phyloP scores from a whole-genome alignment of 1,140 invertebrate species.

The Globodera ellingtonae region DNA sequence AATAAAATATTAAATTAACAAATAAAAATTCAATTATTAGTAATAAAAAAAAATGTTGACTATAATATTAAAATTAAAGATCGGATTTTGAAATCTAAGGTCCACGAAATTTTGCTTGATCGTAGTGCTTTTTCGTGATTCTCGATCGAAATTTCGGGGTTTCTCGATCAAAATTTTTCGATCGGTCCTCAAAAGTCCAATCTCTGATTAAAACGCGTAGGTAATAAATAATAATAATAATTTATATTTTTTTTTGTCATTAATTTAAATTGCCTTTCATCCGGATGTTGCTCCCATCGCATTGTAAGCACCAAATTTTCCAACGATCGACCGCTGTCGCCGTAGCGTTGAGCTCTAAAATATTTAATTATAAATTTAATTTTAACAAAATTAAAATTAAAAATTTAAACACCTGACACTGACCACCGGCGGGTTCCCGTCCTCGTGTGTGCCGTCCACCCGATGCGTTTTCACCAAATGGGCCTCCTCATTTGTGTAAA shows the following conservation, averaged over 20 bases:
- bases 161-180: too few relatives aligned
- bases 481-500: slow-evolving; percentile 47
- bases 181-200: too few relatives aligned
- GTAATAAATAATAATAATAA: too few relatives aligned
- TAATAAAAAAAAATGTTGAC: too few relatives aligned
- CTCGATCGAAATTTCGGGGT: too few relatives aligned
- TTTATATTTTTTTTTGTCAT: not conserved
- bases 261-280: slow-evolving; percentile 36
- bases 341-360: slow-evolving; percentile 25
- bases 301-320: slow-evolving; percentile 53
- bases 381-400: too few relatives aligned
- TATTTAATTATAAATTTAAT: not conserved
- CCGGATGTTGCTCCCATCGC: slow-evolving; percentile 49
- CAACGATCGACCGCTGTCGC: slow-evolving; percentile 44
- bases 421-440: slow-evolving; percentile 23
- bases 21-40: not conserved
- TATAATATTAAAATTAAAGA: not conserved
- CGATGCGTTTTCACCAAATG: slow-evolving; percentile 52
- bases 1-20: slow-evolving; percentile 8
- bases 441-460: slow-evolving; percentile 34
- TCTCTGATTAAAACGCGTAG: too few relatives aligned
- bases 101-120: too few relatives aligned
- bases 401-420: not conserved
- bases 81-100: too few relatives aligned
- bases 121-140: too few relatives aligned